These are phyloP conservation scores for Odobenus rosmarus DNA, from an alignment of 2,113 vertebrate species.

Conservation along the genomic window DNA sequence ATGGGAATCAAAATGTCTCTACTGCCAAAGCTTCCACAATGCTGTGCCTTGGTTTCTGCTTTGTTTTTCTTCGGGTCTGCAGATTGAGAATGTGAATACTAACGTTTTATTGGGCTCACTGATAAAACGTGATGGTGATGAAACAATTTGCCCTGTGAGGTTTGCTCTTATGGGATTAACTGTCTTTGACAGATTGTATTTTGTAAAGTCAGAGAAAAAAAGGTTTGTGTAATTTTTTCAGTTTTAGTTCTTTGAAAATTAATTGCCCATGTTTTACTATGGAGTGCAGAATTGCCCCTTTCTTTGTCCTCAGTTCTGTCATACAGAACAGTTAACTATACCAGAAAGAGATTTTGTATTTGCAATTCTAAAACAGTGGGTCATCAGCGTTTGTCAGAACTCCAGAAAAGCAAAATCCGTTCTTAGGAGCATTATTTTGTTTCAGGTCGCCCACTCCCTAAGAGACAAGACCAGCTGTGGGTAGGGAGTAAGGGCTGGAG, in stretches of 20 bases:
- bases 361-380: not conserved
- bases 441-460: not conserved
- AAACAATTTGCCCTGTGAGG: not conserved
- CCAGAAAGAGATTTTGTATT: not conserved
- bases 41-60: not conserved
- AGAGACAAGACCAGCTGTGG: not conserved
- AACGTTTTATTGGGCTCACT: not conserved
- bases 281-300: not conserved
- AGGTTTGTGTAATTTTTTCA: constrained; percentile 19
- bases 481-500: not conserved
- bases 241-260: constrained; percentile 26
- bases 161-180: not conserved
- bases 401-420: constrained; percentile 15
- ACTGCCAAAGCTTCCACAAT: accelerated
- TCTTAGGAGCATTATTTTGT: constrained; percentile 26
- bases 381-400: not conserved
- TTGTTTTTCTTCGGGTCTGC: not conserved
- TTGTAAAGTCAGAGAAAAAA: constrained; percentile 40
- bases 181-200: constrained; percentile 9
- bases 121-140: not conserved
- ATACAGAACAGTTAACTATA: not conserved
- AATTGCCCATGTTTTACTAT: not conserved
- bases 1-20: not conserved
- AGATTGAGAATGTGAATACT: not conserved
- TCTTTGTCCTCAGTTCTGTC: not conserved